phyloP scores from a whole-genome alignment of 2,797 vertebrate genomes.

The Emydoidea blandingii region DNA sequence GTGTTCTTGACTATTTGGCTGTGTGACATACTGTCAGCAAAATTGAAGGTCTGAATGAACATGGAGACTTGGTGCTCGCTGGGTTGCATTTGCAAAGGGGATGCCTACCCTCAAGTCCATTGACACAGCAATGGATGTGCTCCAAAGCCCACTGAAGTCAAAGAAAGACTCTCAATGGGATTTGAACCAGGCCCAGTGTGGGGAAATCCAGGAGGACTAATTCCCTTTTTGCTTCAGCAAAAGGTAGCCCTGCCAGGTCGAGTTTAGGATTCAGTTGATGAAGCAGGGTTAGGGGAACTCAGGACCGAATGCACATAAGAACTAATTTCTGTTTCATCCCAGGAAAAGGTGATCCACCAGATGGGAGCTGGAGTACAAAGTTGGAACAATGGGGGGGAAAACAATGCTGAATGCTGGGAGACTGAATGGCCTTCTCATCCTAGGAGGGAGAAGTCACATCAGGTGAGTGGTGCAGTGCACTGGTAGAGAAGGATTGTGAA shows the following conservation, averaged over 20 bases:
- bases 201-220: background rate
- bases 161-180: background rate
- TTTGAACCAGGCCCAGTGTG: background rate
- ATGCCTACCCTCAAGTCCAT: slow-evolving; percentile 4
- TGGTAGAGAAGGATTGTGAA: background rate
- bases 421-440: background rate
- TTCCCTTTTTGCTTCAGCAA: background rate
- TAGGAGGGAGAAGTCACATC: background rate
- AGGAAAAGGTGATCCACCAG: background rate
- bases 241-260: background rate
- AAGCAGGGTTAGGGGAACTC: slow-evolving; percentile 17
- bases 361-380: background rate
- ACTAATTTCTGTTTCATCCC: background rate
- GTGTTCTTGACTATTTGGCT: background rate
- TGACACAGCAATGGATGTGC: background rate
- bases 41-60: background rate
- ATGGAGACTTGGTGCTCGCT: background rate
- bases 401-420: background rate
- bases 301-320: background rate
- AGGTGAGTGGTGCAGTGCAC: background rate
- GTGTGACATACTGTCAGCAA: background rate
- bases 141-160: background rate
- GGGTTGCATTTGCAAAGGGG: background rate
- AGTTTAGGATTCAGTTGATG: background rate
- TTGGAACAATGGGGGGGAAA: background rate